Evolutionary conservation across 2,797 vertebrate genomes (phyloP), one percentile per base, ranked within the genome.

Genomic region (Rhinophrynus dorsalis): DNA sequence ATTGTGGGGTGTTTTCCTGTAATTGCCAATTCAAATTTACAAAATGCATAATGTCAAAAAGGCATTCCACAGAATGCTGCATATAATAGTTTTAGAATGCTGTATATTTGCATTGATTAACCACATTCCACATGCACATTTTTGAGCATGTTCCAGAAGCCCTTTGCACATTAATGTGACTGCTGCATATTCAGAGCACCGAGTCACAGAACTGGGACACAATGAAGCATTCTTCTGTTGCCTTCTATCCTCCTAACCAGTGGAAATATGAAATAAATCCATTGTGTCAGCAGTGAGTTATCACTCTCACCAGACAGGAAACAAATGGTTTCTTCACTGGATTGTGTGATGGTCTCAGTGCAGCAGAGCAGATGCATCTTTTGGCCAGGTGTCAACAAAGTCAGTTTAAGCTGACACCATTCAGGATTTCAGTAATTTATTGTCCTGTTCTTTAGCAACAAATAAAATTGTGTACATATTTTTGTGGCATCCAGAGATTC

Each of bases 261-360:
- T 27, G 12, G 44, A 59, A 68, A 45, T 68, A 68, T 68, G 66
- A 68, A 68, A 68, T 30, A 52, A 61, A 61, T 55, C 57, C 55
- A 62, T 59, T 54, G 67, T 69, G 57, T 69, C 67, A 55, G 67
- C 57, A 45, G 3, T 54, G 37, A 54, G 58, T 69, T 62, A 69
- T 62, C 58, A 37, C 37, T 44, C 47, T 17, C 10, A 42, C 48
- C 37, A n/a, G 35, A 45, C 33, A 45, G 67, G 67, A 69, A 62
- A 55, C 58, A 62, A 62, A 62, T 54, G 48, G 4, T 45, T 62
- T 54, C 20, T 69, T 59, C 45, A 23, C 9, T 54, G 24, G 35
- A 6, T 30, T 37, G 59, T 52, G 51, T 61, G 50, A 42, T 44
- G 44, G 35, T 54, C 54, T 52, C 47, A 59, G 20, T 54, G 57